Conservation (phyloP, 1,140 invertebrate species). For the Ylistrum balloti region DNA sequence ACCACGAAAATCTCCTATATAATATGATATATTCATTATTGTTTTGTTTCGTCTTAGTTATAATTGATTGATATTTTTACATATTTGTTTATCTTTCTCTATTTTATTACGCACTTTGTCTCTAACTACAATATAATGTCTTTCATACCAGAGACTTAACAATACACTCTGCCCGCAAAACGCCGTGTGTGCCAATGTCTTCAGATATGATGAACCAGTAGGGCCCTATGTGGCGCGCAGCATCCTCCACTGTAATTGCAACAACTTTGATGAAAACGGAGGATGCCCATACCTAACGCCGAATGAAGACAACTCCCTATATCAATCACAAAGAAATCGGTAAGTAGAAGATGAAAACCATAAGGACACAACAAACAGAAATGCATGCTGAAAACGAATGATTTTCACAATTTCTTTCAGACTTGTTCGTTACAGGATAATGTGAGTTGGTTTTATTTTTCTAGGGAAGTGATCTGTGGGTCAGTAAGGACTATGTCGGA, state of each 20-base stretch:
- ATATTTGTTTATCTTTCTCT: too few species aligned
- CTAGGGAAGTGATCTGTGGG: not conserved
- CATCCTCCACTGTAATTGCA: not conserved
- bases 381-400: too few species aligned
- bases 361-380: too few species aligned
- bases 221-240: not conserved
- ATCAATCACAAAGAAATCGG: not conserved
- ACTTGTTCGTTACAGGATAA: too few species aligned
- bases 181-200: conserved; percentile 4
- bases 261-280: not conserved
- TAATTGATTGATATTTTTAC: too few species aligned
- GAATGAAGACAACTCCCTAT: not conserved
- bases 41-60: too few species aligned
- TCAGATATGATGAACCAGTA: not conserved
- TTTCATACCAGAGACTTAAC: not conserved
- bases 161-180: not conserved
- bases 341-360: not conserved
- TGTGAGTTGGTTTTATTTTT: too few species aligned
- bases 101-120: too few species aligned
- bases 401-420: not conserved
- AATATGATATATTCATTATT: too few species aligned
- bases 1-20: too few species aligned
- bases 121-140: too few species aligned
- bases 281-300: not conserved
- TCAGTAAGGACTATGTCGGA: not conserved